Base-by-base conservation (phyloP, 2,888 invertebrate genomes). In the Sarcophaga subvicina region DNA sequence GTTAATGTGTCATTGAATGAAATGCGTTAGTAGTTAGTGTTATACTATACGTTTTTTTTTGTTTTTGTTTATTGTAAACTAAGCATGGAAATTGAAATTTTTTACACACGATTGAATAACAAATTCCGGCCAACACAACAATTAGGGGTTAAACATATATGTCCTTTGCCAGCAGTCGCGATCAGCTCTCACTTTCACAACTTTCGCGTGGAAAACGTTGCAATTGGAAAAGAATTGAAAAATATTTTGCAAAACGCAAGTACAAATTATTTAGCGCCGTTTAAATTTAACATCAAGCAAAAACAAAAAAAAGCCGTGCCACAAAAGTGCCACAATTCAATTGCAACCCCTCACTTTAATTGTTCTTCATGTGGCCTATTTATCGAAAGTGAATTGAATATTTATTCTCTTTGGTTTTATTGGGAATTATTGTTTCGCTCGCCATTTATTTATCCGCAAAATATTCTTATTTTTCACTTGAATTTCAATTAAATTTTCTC, bases 131-230 rank as follows among this genome's bases (percentile, higher is more conserved):
- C 37, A 17, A 8, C 47, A 60, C 78, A 81, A 81, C 79, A 82
- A 71, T 87, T 84, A 82, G 79, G 87, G 81, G 84, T 84, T 87
- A 87, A 87, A 72, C 81, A 84, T 1, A 3, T 17, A 17, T 14
- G 1, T 17, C 17, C 14, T 54, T 14, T 54, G 54, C 8, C 37
- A 10, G 37, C 37, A 37, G 37, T 54, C 17, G 10, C 17, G 54
- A 14, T 54, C 54, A 54, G 54, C 54, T 14, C 17, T 54, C 54
- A 54, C 14, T 54, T 54, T 54, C 17, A 14, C 14, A 14, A 37
- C 4, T 54, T 4, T 54, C 17, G 54, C 17, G 4, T 2, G 54
- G 0, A 49, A 49, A 49, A 12, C 2, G 4, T 49, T 49, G 6
- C 49, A 49, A 14, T 14, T 17, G 17, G 1, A 54, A 54, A 54